phyloP scores from a whole-genome alignment of 37 sponge, comb jelly and placozoan genomes.

The Mnemiopsis leidyi region DNA sequence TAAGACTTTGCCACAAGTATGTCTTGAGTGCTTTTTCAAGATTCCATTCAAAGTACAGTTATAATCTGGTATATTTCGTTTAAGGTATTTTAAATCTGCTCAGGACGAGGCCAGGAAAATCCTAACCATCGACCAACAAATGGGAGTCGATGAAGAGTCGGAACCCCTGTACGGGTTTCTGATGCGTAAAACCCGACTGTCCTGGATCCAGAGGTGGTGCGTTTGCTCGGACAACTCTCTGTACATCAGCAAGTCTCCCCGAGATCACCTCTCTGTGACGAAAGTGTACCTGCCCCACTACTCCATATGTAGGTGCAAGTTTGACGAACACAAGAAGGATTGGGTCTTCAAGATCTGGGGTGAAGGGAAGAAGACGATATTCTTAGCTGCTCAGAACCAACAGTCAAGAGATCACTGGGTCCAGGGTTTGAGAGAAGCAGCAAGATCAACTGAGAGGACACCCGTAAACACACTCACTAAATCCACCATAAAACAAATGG shows the following conservation, averaged over 20 bases:
- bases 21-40: neutral
- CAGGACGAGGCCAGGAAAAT: conserved; percentile 54
- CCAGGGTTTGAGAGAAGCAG: conserved; percentile 49
- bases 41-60: neutral
- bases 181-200: conserved; percentile 58
- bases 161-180: conserved; percentile 50
- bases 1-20: neutral
- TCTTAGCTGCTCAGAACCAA: conserved; percentile 17
- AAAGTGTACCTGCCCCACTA: conserved; percentile 62
- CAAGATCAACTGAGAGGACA: neutral
- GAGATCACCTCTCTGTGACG: conserved; percentile 56
- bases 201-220: conserved; percentile 65
- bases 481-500: conserved; percentile 14
- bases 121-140: conserved; percentile 27
- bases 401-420: conserved; percentile 51
- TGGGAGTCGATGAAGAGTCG: neutral
- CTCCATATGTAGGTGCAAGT: neutral
- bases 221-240: conserved; percentile 60
- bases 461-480: conserved; percentile 6
- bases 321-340: conserved; percentile 44
- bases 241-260: conserved; percentile 58
- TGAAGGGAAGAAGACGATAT: conserved; percentile 50
- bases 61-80: neutral
- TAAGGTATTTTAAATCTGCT: neutral
- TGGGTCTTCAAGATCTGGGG: conserved; percentile 63